Evolutionary conservation across 2,797 vertebrate species (phyloP).

Genomic region (Pempheris klunzingeri): DNA sequence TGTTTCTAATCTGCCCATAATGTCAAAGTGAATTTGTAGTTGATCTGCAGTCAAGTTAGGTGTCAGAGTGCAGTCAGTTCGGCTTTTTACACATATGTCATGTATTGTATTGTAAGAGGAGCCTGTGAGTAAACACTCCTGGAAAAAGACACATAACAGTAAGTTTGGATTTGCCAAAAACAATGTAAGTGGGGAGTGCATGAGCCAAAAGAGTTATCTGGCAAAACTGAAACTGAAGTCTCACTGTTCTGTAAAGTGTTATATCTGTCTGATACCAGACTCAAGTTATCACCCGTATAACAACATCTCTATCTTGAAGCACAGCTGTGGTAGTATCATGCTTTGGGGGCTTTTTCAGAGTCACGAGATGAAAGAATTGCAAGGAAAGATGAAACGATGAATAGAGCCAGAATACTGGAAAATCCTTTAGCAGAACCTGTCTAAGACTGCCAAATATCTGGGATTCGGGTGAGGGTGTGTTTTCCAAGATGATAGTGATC

Average conservation of each 20-base stretch:
- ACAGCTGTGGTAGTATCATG: not conserved
- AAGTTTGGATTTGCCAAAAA: not conserved
- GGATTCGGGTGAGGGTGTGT: not conserved
- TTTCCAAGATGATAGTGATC: constrained; percentile 41
- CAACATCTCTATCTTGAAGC: not conserved
- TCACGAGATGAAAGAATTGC: constrained; percentile 11
- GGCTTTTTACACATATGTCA: not conserved
- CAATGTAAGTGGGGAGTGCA: not conserved
- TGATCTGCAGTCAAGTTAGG: not conserved
- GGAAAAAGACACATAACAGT: not conserved
- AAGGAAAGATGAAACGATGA: constrained; percentile 11
- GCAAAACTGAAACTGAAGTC: constrained; percentile 18
- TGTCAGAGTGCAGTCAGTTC: not conserved
- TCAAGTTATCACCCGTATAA: not conserved
- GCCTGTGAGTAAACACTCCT: not conserved
- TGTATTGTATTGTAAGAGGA: not conserved
- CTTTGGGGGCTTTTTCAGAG: not conserved
- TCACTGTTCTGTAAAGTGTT: not conserved
- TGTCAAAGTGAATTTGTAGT: not conserved
- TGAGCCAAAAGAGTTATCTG: not conserved
- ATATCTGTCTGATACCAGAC: constrained; percentile 23
- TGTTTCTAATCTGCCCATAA: not conserved
- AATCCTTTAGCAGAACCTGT: constrained; percentile 14
- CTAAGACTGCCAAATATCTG: constrained; percentile 32
- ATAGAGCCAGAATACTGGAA: constrained; percentile 10